Percentiles rank a stretch among this genome's conserved stretches.
Conservation (phyloP, 2,888 invertebrate species). For the Rhorus exstirpatorius region DNA sequence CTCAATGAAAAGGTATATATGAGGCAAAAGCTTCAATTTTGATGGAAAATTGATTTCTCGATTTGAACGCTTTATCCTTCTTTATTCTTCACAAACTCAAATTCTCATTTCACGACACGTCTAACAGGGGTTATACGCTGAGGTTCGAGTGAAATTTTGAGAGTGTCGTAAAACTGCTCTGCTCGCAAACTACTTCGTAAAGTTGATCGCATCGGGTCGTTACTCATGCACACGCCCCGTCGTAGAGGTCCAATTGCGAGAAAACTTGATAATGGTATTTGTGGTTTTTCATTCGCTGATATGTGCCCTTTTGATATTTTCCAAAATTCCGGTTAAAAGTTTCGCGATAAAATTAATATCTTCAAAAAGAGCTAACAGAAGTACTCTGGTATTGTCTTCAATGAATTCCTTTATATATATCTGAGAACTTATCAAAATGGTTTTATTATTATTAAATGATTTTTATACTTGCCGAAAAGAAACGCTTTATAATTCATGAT, state of each 20-base stretch:
- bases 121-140: constrained; percentile 9
- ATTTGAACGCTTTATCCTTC: constrained; percentile 6
- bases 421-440: neutral
- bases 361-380: neutral
- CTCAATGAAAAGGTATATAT: neutral
- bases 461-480: neutral
- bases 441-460: neutral
- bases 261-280: neutral
- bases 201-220: constrained; percentile 44
- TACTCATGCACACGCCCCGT: constrained; percentile 53
- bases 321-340: constrained; percentile 23
- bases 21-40: constrained; percentile 11
- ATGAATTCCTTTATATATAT: neutral
- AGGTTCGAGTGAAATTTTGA: constrained; percentile 60
- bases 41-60: constrained; percentile 19
- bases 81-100: neutral
- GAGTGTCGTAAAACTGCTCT: constrained; percentile 43
- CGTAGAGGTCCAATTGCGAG: constrained; percentile 25
- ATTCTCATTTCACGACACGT: constrained; percentile 33
- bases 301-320: no score
- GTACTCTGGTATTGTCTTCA: neutral
- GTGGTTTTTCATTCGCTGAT: constrained; percentile 24
- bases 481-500: no score
- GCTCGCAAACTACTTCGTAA: constrained; percentile 21
- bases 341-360: constrained; percentile 42